Conservation (phyloP, 1,140 invertebrate species). For the Lepidurus arcticus region DNA sequence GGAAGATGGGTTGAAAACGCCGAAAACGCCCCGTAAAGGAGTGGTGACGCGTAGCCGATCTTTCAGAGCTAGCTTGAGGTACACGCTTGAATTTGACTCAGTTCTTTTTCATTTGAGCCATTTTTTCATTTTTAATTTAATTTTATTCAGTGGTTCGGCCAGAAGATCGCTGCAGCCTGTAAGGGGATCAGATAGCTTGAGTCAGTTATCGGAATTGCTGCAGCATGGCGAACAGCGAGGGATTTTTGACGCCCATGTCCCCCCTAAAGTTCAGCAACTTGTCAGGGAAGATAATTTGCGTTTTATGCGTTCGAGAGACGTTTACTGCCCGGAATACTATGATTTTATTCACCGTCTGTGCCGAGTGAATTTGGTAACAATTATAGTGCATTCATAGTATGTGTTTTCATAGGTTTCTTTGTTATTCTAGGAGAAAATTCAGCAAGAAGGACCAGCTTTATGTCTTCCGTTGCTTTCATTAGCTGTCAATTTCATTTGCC, state of each 20-base stretch:
- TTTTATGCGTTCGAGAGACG: slow-evolving; percentile 52
- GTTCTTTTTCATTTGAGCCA: background rate
- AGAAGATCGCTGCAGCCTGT: slow-evolving; percentile 34
- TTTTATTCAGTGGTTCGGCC: slow-evolving; percentile 31
- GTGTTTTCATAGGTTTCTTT: background rate
- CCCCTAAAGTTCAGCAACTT: slow-evolving; percentile 47
- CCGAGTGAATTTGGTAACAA: slow-evolving; percentile 40
- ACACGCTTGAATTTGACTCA: background rate
- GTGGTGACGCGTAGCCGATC: slow-evolving; percentile 32
- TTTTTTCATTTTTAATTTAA: background rate
- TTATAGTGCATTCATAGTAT: slow-evolving; percentile 27
- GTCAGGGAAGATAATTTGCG: slow-evolving; percentile 51
- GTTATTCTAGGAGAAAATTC: slow-evolving; percentile 24
- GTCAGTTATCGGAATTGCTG: slow-evolving; percentile 51
- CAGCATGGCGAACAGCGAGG: slow-evolving; percentile 50
- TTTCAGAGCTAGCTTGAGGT: slow-evolving; percentile 30
- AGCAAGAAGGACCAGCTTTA: slow-evolving; percentile 38
- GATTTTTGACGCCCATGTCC: slow-evolving; percentile 50
- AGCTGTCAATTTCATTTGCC: slow-evolving; percentile 48
- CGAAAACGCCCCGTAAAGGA: slow-evolving; percentile 43
- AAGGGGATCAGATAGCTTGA: slow-evolving; percentile 45
- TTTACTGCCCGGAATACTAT: slow-evolving; percentile 53
- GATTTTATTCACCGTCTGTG: slow-evolving; percentile 50
- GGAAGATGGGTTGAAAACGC: slow-evolving; percentile 43
- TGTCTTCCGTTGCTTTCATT: slow-evolving; percentile 36